Conservation (phyloP, 2,888 invertebrate genomes). For the Mythimna vitellina region DNA sequence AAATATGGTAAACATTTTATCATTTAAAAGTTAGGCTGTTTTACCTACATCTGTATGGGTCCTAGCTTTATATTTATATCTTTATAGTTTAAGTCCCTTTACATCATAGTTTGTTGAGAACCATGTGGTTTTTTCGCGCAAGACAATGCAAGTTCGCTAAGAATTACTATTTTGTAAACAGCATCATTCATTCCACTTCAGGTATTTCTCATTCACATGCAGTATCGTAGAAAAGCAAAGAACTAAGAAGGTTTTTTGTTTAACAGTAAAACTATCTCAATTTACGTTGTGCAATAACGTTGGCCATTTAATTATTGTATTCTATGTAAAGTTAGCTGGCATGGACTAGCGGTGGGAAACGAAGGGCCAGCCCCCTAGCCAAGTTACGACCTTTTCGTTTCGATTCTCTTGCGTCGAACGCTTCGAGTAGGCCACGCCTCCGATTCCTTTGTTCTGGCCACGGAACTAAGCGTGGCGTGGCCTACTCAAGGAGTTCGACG, state of each 20-base stretch:
- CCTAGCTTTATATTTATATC: neutral
- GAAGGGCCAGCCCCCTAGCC: neutral
- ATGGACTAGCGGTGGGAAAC: neutral
- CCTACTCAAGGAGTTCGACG: too few relatives aligned
- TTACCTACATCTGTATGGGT: neutral
- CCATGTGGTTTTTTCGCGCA: neutral
- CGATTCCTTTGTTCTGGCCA: too few relatives aligned
- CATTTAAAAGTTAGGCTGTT: neutral
- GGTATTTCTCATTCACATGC: neutral
- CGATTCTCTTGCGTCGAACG: too few relatives aligned
- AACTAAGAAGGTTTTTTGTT: neutral
- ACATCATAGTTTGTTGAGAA: neutral
- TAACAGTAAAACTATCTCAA: too few relatives aligned
- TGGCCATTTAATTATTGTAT: too few relatives aligned
- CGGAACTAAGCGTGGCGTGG: too few relatives aligned
- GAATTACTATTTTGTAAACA: conserved; percentile 34
- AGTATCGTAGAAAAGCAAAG: neutral
- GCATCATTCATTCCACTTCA: neutral
- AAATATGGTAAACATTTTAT: neutral
- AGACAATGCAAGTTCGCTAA: neutral
- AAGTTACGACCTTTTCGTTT: too few relatives aligned
- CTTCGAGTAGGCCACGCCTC: too few relatives aligned
- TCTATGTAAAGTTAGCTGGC: neutral
- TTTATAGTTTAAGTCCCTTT: neutral
- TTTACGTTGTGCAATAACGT: too few relatives aligned